phyloP scores from a whole-genome alignment of 2,113 vertebrate species.

The Vulpes lagopus region DNA sequence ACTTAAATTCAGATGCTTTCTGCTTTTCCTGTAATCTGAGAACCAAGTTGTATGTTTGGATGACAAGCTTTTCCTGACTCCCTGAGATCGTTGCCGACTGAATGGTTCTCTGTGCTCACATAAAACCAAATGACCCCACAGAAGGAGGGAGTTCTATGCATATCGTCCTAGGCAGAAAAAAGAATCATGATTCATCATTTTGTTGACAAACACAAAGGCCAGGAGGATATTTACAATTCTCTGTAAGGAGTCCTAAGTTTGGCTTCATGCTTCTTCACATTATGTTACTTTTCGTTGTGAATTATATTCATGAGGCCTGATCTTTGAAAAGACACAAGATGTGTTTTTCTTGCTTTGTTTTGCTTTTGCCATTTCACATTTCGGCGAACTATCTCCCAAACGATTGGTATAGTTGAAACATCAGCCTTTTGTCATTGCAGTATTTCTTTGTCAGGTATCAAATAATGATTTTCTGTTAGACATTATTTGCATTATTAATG shows the following conservation, averaged over 20 bases:
- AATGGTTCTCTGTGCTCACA: background rate
- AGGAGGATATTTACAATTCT: background rate
- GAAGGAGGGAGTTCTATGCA: fast-evolving
- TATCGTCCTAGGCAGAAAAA: background rate
- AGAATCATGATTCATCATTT: background rate
- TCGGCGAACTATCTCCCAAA: background rate
- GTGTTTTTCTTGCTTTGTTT: too few relatives aligned
- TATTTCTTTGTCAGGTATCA: background rate
- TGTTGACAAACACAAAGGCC: background rate
- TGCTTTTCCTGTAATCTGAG: background rate
- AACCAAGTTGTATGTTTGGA: background rate
- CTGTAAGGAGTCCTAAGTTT: background rate
- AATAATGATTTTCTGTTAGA: background rate
- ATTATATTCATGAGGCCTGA: background rate
- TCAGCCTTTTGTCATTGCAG: fast-evolving
- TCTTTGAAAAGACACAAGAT: background rate
- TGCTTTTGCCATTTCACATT: background rate
- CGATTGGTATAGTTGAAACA: fast-evolving
- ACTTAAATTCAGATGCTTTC: background rate
- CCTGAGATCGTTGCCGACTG: fast-evolving
- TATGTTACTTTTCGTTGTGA: fast-evolving
- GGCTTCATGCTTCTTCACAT: background rate
- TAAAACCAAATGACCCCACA: background rate
- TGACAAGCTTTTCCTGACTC: background rate
- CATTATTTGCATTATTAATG: background rate